Evolutionary conservation across 2,888 invertebrate genomes (phyloP).

Genomic region (Sphecodes monilicornis): DNA sequence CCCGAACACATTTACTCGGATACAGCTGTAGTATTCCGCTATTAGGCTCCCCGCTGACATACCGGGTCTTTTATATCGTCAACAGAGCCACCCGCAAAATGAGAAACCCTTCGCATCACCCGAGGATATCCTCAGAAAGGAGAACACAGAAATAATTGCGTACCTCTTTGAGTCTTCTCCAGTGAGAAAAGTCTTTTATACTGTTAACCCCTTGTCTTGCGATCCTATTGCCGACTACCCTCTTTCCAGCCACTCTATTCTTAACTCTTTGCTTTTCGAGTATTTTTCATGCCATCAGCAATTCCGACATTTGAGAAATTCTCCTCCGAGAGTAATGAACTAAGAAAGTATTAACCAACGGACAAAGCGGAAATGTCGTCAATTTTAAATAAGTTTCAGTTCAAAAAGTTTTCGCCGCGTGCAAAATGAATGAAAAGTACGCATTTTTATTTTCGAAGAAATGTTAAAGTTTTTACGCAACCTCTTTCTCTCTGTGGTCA

Average conservation of each 20-base stretch:
- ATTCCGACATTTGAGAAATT: neutral
- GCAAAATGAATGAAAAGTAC: no score
- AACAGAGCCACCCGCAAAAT: neutral
- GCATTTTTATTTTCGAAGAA: no score
- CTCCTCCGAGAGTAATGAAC: no score
- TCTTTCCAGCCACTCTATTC: neutral
- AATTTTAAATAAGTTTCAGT: no score
- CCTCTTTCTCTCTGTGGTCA: no score
- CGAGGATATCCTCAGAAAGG: neutral
- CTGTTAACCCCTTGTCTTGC: constrained; percentile 4
- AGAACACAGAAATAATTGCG: neutral
- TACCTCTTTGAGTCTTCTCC: neutral
- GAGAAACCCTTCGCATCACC: neutral
- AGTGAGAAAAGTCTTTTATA: neutral
- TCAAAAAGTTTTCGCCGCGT: no score
- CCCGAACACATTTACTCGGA: neutral
- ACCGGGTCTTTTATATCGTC: neutral
- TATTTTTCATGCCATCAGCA: neutral
- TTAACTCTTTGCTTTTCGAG: neutral
- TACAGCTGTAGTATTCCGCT: neutral
- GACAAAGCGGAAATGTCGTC: neutral
- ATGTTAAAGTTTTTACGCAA: no score
- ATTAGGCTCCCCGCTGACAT: neutral
- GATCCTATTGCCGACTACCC: neutral
- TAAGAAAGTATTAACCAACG: no score